Evolutionary conservation across 1,140 invertebrate genomes (phyloP), one percentile per base, ranked within the genome.

Genomic region (Ceratina japonica): DNA sequence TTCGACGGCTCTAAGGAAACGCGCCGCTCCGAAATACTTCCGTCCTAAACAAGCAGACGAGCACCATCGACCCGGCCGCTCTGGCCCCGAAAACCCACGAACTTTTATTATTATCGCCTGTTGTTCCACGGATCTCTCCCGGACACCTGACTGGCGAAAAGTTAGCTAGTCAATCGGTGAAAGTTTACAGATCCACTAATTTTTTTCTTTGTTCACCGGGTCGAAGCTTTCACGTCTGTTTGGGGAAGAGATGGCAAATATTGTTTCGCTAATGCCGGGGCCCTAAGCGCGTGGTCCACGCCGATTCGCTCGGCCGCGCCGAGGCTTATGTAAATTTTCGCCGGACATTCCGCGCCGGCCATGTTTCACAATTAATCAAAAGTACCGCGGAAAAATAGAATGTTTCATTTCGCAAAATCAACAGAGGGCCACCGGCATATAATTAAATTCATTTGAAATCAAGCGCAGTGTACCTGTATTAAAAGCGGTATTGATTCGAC

Each of bases 21-120:
- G 65, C 37, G 27, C 54, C 18, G 2, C 3, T 69, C 24, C 51
- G 24, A 24, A 61, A 15, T 74, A 75, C 54, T 49, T 64, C 51
- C 24, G 72, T 69, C 84, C 80, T 86, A 86, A 86, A 61, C 72
- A 86, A 86, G 84, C 84, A 85, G 5, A 31, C 65, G 13, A 51
- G 22, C 18, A 12, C 44, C 24, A 4, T 10, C 52, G 10, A 24
- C 59, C 24, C 15, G 24, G 61, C 74, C 75, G 58, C 37, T 54
- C 49, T 24, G 18, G 18, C 1, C 62, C 27, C 31, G n/a, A 63
- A 13, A 61, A 52, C 64, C 24, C 61, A 65, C 71, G 64, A 83
- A 84, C 68, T 84, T 69, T 75, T 71, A 74, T 82, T 64, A 56
- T 64, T 72, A 58, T 44, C 37, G 37, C 37, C 16, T 44, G 51